Evolutionary conservation across 2,888 invertebrate genomes (phyloP).

Genomic region (Parthenolecanium corni): DNA sequence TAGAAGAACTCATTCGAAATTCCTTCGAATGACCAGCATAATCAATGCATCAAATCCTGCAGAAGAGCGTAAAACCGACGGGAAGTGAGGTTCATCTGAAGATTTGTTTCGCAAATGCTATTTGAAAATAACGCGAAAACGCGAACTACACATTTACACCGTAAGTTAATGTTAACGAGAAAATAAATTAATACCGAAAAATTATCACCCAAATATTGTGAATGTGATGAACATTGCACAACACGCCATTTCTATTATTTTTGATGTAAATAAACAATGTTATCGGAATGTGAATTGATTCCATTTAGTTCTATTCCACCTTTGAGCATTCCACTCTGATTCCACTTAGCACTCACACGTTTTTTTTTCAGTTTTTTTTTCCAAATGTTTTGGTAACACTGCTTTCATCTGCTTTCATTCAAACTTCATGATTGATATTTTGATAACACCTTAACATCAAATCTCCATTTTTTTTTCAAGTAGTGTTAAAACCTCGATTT

Average conservation of each 20-base stretch:
- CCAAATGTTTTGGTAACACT: background rate
- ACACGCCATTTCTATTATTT: constrained; percentile 27
- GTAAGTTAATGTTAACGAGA: background rate
- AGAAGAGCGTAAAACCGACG: background rate
- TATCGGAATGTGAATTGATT: no score
- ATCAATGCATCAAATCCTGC: background rate
- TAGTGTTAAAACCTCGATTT: background rate
- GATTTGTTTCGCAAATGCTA: no score
- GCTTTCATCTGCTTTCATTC: background rate
- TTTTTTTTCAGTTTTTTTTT: no score
- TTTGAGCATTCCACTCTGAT: no score
- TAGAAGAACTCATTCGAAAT: no score
- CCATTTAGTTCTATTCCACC: no score
- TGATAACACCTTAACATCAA: background rate
- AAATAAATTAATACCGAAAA: background rate
- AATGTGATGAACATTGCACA: constrained; percentile 11
- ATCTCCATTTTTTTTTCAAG: background rate
- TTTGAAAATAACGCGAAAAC: no score
- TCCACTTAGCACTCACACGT: no score
- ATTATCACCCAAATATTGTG: background rate
- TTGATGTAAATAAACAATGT: constrained; percentile 22
- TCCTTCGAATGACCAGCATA: no score
- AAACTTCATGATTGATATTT: background rate
- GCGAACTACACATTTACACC: no score
- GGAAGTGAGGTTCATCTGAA: background rate